Conservation (phyloP, 2,113 vertebrate genomes). For the Hippocampus guttulatus region DNA sequence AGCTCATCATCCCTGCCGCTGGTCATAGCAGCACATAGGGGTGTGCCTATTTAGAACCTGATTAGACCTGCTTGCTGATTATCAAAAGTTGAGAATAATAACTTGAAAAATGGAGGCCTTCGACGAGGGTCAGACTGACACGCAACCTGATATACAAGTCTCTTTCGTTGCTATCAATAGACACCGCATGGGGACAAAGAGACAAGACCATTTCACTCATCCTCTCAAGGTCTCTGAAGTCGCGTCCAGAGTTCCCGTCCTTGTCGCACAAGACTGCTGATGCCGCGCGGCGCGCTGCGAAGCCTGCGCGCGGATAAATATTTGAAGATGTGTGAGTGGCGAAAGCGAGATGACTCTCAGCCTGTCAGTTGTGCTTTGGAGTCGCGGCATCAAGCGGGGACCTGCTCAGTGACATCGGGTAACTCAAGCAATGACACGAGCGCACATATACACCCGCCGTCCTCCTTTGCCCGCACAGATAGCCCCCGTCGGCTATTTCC, state of each 20-base stretch:
- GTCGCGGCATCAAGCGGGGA: conserved; percentile 49
- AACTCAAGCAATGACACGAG: conserved; percentile 55
- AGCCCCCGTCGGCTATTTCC: conserved; percentile 58
- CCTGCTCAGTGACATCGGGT: conserved; percentile 60
- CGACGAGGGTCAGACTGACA: neutral
- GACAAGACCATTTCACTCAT: conserved; percentile 59
- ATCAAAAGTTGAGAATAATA: conserved; percentile 55
- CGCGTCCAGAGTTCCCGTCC: conserved; percentile 52
- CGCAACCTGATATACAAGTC: conserved; percentile 11
- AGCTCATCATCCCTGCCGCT: conserved; percentile 72
- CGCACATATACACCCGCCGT: conserved; percentile 28
- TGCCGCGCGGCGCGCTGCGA: conserved; percentile 40
- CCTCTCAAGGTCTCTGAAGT: conserved; percentile 58
- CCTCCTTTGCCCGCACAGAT: conserved; percentile 18
- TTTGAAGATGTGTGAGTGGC: conserved; percentile 59
- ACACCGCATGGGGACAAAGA: conserved; percentile 17
- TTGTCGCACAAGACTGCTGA: conserved; percentile 57
- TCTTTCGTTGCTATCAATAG: conserved; percentile 13
- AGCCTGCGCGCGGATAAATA: conserved; percentile 48
- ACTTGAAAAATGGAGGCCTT: conserved; percentile 37
- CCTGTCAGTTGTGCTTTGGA: conserved; percentile 64
- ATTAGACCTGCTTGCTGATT: conserved; percentile 68
- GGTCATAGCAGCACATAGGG: conserved; percentile 71
- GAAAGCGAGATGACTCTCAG: conserved; percentile 67
- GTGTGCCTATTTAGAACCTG: conserved; percentile 73